Conservation (phyloP, 2,797 vertebrate species). For the Acipenser ruthenus region DNA sequence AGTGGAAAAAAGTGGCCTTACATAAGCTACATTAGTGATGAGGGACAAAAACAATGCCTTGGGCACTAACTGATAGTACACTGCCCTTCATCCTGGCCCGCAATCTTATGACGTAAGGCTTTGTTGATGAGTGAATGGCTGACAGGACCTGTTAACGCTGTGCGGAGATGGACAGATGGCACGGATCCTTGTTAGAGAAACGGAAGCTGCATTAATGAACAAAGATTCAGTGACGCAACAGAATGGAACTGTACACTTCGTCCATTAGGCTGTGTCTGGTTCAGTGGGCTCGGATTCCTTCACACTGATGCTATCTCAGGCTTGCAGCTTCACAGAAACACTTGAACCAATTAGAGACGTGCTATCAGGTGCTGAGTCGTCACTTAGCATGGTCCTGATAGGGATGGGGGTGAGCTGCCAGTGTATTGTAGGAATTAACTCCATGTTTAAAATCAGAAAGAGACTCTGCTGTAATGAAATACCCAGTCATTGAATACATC, state of each 20-base stretch:
- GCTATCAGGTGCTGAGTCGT: conserved; percentile 22
- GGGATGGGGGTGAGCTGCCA: too few species aligned
- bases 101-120: not conserved
- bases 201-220: conserved; percentile 1
- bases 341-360: conserved; percentile 18
- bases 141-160: not conserved
- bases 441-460: too few species aligned
- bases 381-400: not conserved
- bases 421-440: too few species aligned
- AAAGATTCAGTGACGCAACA: conserved; percentile 22
- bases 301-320: conserved; percentile 11
- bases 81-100: not conserved
- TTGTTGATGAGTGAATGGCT: not conserved
- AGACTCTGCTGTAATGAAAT: too few species aligned
- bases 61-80: not conserved
- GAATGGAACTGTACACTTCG: conserved; percentile 18
- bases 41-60: not conserved
- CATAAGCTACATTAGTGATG: too few species aligned
- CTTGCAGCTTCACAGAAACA: conserved; percentile 19
- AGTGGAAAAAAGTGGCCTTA: too few species aligned
- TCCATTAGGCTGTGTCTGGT: conserved; percentile 19
- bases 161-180: conserved; percentile 2
- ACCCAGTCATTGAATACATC: too few species aligned
- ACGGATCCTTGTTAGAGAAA: not conserved
- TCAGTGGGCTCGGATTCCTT: conserved; percentile 26